Evolutionary conservation across 2,113 vertebrate genomes (phyloP).

Genomic region (Ochotona princeps): DNA sequence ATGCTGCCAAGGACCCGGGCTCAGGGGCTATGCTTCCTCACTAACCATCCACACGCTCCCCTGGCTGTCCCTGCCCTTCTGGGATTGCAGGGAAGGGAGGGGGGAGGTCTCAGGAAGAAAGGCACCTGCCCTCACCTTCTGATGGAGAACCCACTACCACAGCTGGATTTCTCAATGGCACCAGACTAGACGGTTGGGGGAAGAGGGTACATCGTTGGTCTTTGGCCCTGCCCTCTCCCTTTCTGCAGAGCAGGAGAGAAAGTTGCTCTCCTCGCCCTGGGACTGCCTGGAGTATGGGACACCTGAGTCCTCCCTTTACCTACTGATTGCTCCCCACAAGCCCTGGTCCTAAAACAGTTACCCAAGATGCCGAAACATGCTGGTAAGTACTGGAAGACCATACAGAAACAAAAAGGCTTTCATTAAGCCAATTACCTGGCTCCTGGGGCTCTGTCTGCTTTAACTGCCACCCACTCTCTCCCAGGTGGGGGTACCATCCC

Average conservation of each 20-base stretch:
- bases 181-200: background rate
- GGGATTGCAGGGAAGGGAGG: background rate
- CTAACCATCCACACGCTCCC: background rate
- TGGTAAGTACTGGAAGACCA: slow-evolving; percentile 34
- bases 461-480: slow-evolving; percentile 1
- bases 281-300: background rate
- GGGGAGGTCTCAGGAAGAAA: background rate
- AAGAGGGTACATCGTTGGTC: slow-evolving; percentile 27
- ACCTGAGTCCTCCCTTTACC: slow-evolving; percentile 22
- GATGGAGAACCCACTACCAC: slow-evolving; percentile 61
- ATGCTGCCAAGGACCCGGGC: background rate
- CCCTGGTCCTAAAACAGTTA: slow-evolving; percentile 43
- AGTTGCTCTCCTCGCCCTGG: slow-evolving; percentile 49
- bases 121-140: slow-evolving; percentile 25
- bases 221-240: slow-evolving; percentile 48
- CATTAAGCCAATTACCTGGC: slow-evolving; percentile 45
- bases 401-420: slow-evolving; percentile 55
- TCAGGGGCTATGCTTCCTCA: background rate
- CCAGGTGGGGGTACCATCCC: background rate
- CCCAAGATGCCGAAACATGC: slow-evolving; percentile 41
- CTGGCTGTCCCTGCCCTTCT: background rate
- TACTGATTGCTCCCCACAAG: slow-evolving; percentile 4
- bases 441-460: slow-evolving; percentile 2
- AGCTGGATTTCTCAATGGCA: background rate
- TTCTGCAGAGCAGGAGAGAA: slow-evolving; percentile 53